Evolutionary conservation across 1,140 invertebrate species (phyloP).

Genomic region (Drosophila mojavensis): DNA sequence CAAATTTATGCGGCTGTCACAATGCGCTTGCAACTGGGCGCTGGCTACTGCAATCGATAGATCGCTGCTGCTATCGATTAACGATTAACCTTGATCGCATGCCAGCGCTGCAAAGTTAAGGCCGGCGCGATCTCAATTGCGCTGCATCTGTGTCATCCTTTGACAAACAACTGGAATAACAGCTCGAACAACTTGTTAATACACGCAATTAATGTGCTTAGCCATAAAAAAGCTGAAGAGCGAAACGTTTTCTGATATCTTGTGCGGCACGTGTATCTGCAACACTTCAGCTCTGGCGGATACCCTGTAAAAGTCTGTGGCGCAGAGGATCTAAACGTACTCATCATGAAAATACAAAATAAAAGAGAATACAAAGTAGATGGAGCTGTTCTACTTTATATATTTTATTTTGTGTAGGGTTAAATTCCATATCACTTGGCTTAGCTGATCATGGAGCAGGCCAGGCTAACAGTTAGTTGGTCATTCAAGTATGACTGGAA

Average conservation of each 20-base stretch:
- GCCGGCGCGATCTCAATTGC: background rate
- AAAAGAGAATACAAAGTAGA: too few relatives aligned
- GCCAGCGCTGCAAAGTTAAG: slow-evolving; percentile 11
- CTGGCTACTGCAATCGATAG: slow-evolving; percentile 32
- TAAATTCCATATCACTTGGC: too few relatives aligned
- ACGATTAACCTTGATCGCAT: slow-evolving; percentile 29
- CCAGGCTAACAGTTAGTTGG: too few relatives aligned
- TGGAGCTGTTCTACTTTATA: too few relatives aligned
- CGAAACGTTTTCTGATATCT: slow-evolving; percentile 18
- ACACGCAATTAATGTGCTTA: slow-evolving; percentile 36
- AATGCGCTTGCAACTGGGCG: slow-evolving; percentile 4
- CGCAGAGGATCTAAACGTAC: background rate
- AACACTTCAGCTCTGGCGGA: slow-evolving; percentile 11
- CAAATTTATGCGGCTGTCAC: slow-evolving; percentile 42
- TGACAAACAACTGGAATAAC: slow-evolving; percentile 18
- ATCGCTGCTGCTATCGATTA: slow-evolving; percentile 29
- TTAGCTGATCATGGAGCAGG: too few relatives aligned
- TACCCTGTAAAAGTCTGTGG: slow-evolving; percentile 8
- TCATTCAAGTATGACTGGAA: too few relatives aligned
- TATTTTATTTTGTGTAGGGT: too few relatives aligned
- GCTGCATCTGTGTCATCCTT: slow-evolving; percentile 1
- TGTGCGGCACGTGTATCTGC: slow-evolving; percentile 39
- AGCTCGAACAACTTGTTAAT: slow-evolving; percentile 21
- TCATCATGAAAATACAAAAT: too few relatives aligned
- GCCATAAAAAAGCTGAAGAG: slow-evolving; percentile 5